Evolutionary conservation across 2,888 invertebrate species (phyloP).

Genomic region (Tiliacea citrago): DNA sequence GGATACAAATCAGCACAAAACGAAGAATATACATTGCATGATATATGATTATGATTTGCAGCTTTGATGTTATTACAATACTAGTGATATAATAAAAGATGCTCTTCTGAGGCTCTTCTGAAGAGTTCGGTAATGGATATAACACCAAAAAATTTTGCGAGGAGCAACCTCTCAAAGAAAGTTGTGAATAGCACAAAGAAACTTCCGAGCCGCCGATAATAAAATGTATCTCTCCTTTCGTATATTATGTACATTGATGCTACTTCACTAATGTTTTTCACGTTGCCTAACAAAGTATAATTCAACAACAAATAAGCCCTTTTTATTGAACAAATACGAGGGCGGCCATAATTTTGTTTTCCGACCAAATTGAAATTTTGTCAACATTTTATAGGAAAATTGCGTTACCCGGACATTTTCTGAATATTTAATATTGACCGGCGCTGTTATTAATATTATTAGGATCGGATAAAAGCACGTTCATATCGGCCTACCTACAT

Average conservation of each 20-base stretch:
- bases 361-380: slow-evolving; percentile 57
- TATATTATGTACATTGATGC: slow-evolving; percentile 24
- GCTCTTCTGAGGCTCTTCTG: no score
- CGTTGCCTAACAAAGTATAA: slow-evolving; percentile 43
- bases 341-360: slow-evolving; percentile 58
- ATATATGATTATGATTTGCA: not conserved
- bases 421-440: slow-evolving; percentile 37
- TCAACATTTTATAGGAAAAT: slow-evolving; percentile 65
- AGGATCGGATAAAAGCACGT: not conserved
- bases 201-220: slow-evolving; percentile 53
- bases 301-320: slow-evolving; percentile 61
- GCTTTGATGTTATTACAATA: not conserved
- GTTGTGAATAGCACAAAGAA: slow-evolving; percentile 60
- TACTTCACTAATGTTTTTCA: slow-evolving; percentile 33
- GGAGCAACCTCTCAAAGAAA: slow-evolving; percentile 54
- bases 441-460: slow-evolving; percentile 27
- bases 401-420: slow-evolving; percentile 52
- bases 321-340: slow-evolving; percentile 53
- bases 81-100: not conserved
- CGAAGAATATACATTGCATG: not conserved
- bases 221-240: slow-evolving; percentile 36
- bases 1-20: not conserved
- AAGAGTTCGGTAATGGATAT: slow-evolving; percentile 37
- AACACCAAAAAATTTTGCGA: slow-evolving; percentile 41
- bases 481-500: not conserved